Evolutionary conservation across 2,113 vertebrate genomes (phyloP).

Genomic region (Lucifuga dentata): DNA sequence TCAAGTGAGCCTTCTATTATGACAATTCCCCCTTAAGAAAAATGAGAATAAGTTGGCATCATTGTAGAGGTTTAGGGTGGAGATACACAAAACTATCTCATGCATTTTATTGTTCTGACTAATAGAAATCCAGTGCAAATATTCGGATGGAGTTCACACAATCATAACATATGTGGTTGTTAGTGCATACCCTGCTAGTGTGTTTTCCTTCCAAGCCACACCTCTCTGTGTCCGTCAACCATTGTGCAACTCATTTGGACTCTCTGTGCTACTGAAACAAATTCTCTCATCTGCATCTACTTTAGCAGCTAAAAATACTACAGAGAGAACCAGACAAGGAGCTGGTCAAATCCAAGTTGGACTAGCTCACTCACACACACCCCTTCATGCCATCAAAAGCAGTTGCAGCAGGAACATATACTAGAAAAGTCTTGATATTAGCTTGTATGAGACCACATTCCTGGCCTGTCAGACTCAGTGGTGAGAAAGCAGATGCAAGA

Average conservation of each 20-base stretch:
- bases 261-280: slow-evolving; percentile 46
- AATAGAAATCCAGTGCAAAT: no score
- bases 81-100: not conserved
- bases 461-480: not conserved
- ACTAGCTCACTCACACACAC: slow-evolving; percentile 15
- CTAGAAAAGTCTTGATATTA: not conserved
- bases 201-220: slow-evolving; percentile 5
- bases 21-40: slow-evolving; percentile 11
- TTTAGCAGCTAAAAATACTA: slow-evolving; percentile 48
- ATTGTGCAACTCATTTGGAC: slow-evolving; percentile 37
- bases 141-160: not conserved
- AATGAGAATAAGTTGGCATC: slow-evolving; percentile 8
- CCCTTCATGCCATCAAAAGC: not conserved
- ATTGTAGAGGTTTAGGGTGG: not conserved
- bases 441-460: slow-evolving; percentile 2
- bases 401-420: slow-evolving; percentile 20
- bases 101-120: not conserved
- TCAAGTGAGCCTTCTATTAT: slow-evolving; percentile 37
- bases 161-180: not conserved
- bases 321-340: slow-evolving; percentile 26
- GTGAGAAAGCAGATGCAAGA: slow-evolving; percentile 34
- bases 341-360: slow-evolving; percentile 41
- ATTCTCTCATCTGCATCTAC: slow-evolving; percentile 65
- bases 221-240: slow-evolving; percentile 25
- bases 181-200: not conserved